Conservation (phyloP, 2,113 vertebrate genomes). For the Uria lomvia region DNA sequence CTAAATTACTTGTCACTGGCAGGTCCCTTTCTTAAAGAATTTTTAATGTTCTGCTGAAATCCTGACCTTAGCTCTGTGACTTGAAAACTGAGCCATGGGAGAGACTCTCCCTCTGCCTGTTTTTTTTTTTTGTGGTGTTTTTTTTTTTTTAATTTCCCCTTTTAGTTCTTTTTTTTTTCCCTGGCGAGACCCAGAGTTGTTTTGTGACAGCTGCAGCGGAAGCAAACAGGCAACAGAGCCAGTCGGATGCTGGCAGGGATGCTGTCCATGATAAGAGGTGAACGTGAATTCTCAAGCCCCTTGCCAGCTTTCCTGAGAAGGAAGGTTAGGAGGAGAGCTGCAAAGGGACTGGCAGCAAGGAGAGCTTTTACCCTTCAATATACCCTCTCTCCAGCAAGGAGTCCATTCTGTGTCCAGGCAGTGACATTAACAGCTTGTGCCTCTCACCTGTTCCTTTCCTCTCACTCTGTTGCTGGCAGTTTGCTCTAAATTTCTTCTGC, state of each 20-base stretch:
- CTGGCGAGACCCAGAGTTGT: neutral
- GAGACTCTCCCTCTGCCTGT: neutral
- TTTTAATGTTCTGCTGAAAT: neutral
- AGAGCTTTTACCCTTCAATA: neutral
- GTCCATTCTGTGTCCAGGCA: neutral
- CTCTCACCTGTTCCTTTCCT: neutral
- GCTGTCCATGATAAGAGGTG: neutral
- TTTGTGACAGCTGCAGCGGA: slow-evolving; percentile 1
- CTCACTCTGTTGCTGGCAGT: neutral
- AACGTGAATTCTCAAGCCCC: neutral
- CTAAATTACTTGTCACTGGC: neutral
- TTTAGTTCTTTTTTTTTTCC: neutral
- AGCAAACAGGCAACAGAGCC: neutral
- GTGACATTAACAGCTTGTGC: neutral
- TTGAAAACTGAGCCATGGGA: neutral
- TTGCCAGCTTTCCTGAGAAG: neutral
- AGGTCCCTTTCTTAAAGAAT: neutral
- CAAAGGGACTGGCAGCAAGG: neutral
- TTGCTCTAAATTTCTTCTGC: neutral
- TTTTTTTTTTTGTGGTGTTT: neutral
- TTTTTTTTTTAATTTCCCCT: neutral
- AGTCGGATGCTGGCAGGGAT: neutral
- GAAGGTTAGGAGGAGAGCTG: neutral
- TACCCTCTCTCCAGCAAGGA: neutral
- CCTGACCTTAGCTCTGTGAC: neutral